Base-by-base conservation (phyloP, 2,888 invertebrate species). In the Hybos culiciformis region DNA sequence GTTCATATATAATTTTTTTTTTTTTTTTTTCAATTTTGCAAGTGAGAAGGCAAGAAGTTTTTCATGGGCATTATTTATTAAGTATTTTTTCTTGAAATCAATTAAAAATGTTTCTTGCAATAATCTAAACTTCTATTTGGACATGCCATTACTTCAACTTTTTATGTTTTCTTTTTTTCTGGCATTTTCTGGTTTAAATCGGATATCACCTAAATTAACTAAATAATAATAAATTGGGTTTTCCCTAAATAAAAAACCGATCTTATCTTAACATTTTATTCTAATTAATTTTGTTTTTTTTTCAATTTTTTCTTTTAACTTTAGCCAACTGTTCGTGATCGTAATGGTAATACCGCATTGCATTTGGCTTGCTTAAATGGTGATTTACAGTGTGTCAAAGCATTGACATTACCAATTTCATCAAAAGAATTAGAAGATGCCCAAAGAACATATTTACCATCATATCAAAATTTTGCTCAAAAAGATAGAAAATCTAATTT, bases 331-430 rank as follows among this genome's bases (percentile, higher is more conserved):
- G 68, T 74, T 37, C 70, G 85, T 39, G 87, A 91, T 59, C 67
- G 75, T 41, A 68, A 74, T 46, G 93, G 93, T 4, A 86, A 91
- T 61, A 91, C 90, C 1, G 80, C 92, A 0, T 67, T 93, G 7
- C 93, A 93, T 62, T 70, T 90, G 46, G 91, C 92, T 1, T 81
- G 84, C 44, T 69, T 73, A 46, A 69, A 71, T 15, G 83, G 83
- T 7, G 76, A 84, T 57, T 56, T 78, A 24, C 72, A 75, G 32
- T 81, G 83, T 56, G 75, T 86, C 8, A 74, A 75, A 53, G 83
- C 83, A 1, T 69, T 93, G 34, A 76, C 83, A 2, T 73, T 77
- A 45, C 78, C 82, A 2, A 71, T 85, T 2, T 68, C 71, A 29
- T 61, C 64, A 14, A 59, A 61, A 5, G 74, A 75, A 54, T 65